A percentile compares a stretch with the other conserved stretches of the same genome.
These are phyloP conservation scores for Meleagris gallopavo DNA, from an alignment of 2,113 vertebrate genomes.

Conservation along the genomic window DNA sequence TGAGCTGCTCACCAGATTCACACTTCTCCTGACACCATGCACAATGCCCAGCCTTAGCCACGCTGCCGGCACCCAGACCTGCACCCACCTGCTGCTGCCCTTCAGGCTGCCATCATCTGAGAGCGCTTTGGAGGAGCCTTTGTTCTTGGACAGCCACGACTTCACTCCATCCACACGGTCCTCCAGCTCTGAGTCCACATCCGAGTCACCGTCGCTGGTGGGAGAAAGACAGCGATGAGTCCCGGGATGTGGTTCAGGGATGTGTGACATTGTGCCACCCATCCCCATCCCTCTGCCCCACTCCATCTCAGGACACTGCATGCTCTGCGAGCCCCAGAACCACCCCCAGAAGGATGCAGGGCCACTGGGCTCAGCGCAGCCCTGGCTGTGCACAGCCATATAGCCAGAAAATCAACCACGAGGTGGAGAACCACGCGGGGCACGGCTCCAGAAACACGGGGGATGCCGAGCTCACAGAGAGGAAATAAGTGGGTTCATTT, in stretches of 20 bases:
- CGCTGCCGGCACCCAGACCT: neutral
- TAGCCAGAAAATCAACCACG: constrained; percentile 36
- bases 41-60: neutral
- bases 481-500: constrained; percentile 64
- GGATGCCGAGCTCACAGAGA: neutral
- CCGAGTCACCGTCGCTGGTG: constrained; percentile 90
- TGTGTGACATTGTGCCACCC: neutral
- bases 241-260: neutral
- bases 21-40: neutral
- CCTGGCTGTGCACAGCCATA: neutral
- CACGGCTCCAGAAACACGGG: neutral
- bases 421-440: neutral
- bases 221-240: constrained; percentile 15
- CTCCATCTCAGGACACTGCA: neutral
- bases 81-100: constrained; percentile 89
- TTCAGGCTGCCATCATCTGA: constrained; percentile 95
- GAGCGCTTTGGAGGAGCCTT: constrained; percentile 86
- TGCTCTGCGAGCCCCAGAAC: neutral
- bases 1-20: fast-evolving
- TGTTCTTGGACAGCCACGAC: constrained; percentile 93
- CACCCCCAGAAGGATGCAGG: neutral
- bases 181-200: constrained; percentile 92
- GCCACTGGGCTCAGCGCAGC: neutral
- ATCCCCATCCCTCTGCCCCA: neutral
- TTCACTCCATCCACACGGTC: constrained; percentile 94